A percentile compares a stretch with the other conserved stretches of the same genome.
These are phyloP conservation scores for Pangasius krempfi DNA, from an alignment of 2,797 vertebrate genomes.

Conservation along the genomic window DNA sequence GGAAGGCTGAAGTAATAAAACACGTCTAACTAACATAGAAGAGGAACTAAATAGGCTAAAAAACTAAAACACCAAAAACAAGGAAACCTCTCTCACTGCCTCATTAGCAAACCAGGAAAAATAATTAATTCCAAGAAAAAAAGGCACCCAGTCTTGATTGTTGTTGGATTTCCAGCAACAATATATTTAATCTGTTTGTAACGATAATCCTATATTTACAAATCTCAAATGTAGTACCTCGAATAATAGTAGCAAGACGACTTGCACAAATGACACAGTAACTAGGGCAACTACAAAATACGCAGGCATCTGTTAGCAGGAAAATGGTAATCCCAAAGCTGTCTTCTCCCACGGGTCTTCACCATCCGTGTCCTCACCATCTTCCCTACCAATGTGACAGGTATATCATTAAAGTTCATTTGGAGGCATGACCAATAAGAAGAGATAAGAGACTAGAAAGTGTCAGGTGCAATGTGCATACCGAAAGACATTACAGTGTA, in stretches of 20 bases:
- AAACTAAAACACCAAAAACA: background rate
- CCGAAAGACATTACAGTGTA: background rate
- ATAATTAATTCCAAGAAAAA: slow-evolving; percentile 4
- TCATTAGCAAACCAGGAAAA: background rate
- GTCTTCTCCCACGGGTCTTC: background rate
- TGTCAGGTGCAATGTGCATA: background rate
- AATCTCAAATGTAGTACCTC: background rate
- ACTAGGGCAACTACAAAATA: background rate
- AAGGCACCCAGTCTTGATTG: background rate
- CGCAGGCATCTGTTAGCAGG: background rate
- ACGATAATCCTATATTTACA: background rate
- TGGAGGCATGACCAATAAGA: background rate
- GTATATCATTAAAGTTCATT: background rate
- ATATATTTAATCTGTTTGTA: background rate
- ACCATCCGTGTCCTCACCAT: background rate
- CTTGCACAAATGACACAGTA: background rate
- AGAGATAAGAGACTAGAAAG: background rate
- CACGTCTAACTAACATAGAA: background rate
- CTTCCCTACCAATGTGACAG: background rate
- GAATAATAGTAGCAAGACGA: background rate
- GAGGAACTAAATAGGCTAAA: background rate
- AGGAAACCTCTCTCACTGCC: background rate
- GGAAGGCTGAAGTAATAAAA: slow-evolving; percentile 5
- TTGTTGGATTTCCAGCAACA: background rate
- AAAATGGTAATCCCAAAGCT: background rate